phyloP scores from a whole-genome alignment of 2,888 invertebrate genomes.

The Phaedon cochleariae region DNA sequence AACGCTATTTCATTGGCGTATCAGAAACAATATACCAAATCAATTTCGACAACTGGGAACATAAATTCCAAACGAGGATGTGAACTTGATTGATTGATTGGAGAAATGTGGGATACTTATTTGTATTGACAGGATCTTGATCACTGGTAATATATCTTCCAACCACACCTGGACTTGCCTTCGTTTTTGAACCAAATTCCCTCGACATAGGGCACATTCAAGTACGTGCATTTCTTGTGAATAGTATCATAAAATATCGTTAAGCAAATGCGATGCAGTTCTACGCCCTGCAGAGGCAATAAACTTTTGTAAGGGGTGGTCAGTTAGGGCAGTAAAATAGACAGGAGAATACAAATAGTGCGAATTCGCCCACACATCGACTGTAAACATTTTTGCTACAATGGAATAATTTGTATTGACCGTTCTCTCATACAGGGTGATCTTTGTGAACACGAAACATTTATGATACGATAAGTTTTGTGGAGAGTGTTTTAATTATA shows the following conservation, averaged over 20 bases:
- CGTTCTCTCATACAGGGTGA: slow-evolving; percentile 28
- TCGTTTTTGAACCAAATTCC: not conserved
- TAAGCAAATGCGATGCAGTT: slow-evolving; percentile 30
- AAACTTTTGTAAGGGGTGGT: slow-evolving; percentile 35
- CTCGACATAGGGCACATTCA: not conserved
- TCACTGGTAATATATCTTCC: not conserved
- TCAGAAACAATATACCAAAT: too few relatives aligned
- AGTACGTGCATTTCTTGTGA: not conserved
- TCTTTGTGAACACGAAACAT: slow-evolving; percentile 40
- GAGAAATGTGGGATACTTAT: too few relatives aligned
- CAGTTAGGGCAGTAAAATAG: slow-evolving; percentile 21
- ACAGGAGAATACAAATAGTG: slow-evolving; percentile 17
- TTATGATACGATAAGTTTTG: too few relatives aligned
- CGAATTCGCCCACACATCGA: slow-evolving; percentile 19
- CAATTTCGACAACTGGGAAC: too few relatives aligned
- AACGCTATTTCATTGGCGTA: too few relatives aligned
- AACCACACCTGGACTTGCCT: not conserved
- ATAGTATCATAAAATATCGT: slow-evolving; percentile 11
- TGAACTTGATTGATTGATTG: too few relatives aligned
- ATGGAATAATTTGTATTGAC: slow-evolving; percentile 13
- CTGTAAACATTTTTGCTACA: slow-evolving; percentile 7
- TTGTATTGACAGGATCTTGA: not conserved
- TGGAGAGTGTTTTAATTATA: too few relatives aligned
- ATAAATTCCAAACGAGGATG: too few relatives aligned
- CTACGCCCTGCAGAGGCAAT: slow-evolving; percentile 28